A percentile compares a stretch with the other conserved stretches of the same genome.
These are phyloP conservation scores for Eleutherodactylus coqui DNA, from an alignment of 2,797 vertebrate genomes.

Conservation along the genomic window DNA sequence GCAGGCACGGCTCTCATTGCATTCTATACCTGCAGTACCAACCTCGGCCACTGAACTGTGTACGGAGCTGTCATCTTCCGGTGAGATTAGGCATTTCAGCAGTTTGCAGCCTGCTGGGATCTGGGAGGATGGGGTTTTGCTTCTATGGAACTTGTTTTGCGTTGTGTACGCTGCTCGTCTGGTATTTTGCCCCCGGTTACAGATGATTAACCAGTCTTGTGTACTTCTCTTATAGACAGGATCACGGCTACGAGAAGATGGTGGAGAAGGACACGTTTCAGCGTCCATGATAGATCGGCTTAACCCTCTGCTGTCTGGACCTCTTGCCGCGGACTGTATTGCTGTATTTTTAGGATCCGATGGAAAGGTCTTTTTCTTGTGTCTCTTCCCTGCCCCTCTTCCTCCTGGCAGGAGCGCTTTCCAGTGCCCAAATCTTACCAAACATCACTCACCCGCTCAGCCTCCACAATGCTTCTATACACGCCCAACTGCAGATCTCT, in stretches of 20 bases:
- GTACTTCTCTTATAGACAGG: background rate
- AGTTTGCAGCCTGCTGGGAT: background rate
- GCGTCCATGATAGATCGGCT: background rate
- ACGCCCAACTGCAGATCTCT: constrained; percentile 65
- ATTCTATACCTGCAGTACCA: too few species aligned
- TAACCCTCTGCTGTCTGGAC: background rate
- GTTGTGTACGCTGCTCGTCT: too few species aligned
- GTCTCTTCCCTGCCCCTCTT: constrained; percentile 70
- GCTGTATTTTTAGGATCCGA: constrained; percentile 15
- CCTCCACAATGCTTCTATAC: constrained; percentile 70
- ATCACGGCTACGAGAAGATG: background rate
- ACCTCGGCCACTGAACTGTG: too few species aligned
- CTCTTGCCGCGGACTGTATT: background rate
- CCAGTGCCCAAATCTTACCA: constrained; percentile 71
- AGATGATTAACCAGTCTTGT: background rate
- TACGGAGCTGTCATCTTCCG: background rate
- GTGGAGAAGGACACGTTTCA: background rate
- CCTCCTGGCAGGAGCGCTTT: constrained; percentile 69
- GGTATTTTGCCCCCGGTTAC: background rate
- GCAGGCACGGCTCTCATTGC: too few species aligned
- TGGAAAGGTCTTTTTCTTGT: background rate
- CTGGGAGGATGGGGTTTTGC: constrained; percentile 13
- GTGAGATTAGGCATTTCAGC: background rate
- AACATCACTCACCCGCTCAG: constrained; percentile 58
- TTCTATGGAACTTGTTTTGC: too few species aligned